These are phyloP conservation scores for Bryconaethiops microstoma DNA, from an alignment of 2,797 vertebrate genomes.

Conservation along the genomic window DNA sequence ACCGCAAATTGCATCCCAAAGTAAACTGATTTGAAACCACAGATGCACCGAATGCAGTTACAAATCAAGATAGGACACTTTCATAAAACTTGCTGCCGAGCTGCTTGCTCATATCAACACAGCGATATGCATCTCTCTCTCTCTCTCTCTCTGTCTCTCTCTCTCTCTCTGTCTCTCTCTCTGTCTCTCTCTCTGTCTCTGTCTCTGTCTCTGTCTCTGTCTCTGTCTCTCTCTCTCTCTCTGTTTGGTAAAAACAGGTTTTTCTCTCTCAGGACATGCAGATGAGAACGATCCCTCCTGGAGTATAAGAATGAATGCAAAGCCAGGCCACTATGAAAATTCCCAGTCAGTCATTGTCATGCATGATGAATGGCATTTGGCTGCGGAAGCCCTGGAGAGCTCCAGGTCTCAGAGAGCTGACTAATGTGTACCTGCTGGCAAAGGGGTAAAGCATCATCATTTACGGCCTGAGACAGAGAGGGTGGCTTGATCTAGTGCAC, in stretches of 20 bases:
- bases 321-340: background rate
- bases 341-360: conserved; percentile 12
- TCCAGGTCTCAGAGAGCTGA: conserved; percentile 17
- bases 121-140: background rate
- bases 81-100: conserved; percentile 1
- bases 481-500: background rate
- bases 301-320: background rate
- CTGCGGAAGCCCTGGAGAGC: conserved; percentile 2
- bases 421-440: background rate
- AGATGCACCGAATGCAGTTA: background rate
- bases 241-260: background rate
- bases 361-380: background rate
- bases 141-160: background rate
- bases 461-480: background rate
- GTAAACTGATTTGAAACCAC: background rate
- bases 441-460: conserved; percentile 7
- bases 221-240: background rate
- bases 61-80: background rate
- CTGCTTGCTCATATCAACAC: background rate
- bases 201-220: too few species aligned
- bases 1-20: background rate
- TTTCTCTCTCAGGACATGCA: conserved; percentile 26
- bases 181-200: too few species aligned
- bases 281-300: conserved; percentile 3
- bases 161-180: too few species aligned